Conservation (phyloP, 2,797 vertebrate genomes). For the Epinephelus awoara region DNA sequence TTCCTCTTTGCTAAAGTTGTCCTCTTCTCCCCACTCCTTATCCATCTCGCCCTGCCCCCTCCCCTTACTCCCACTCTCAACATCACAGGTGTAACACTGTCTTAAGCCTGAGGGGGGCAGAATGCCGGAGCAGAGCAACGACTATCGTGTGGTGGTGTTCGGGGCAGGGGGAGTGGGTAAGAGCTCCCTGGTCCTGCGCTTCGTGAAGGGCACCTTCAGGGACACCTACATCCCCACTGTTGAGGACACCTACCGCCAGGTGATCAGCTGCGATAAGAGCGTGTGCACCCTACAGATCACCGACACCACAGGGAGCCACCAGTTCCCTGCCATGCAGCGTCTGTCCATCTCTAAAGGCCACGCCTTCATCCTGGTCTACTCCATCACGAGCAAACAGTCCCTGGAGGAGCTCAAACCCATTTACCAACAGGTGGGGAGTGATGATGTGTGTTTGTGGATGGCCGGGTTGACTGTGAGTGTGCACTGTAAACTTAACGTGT, state of each 20-base stretch:
- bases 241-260: conserved; percentile 98
- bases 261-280: conserved; percentile 97
- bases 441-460: background rate
- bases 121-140: conserved; percentile 98
- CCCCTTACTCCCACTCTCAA: conserved; percentile 13
- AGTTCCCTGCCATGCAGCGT: conserved; percentile 97
- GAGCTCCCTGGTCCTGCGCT: conserved; percentile 96
- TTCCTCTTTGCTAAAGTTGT: conserved; percentile 26
- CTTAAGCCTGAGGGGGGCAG: conserved; percentile 80
- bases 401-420: conserved; percentile 95
- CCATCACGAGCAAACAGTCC: conserved; percentile 93
- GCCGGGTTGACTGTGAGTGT: too few species aligned
- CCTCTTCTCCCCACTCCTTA: conserved; percentile 6
- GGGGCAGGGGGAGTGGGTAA: conserved; percentile 96
- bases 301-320: conserved; percentile 95
- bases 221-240: conserved; percentile 98
- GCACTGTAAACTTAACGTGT: too few species aligned
- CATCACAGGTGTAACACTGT: conserved; percentile 83
- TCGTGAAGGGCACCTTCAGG: conserved; percentile 96
- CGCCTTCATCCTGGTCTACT: conserved; percentile 95
- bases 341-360: conserved; percentile 96
- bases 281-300: conserved; percentile 96
- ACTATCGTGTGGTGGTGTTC: conserved; percentile 98
- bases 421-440: conserved; percentile 87
- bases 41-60: background rate